A percentile compares a stretch with the other conserved stretches of the same genome.
Conservation (phyloP, 2,113 vertebrate genomes). For the Willisornis vidua region DNA sequence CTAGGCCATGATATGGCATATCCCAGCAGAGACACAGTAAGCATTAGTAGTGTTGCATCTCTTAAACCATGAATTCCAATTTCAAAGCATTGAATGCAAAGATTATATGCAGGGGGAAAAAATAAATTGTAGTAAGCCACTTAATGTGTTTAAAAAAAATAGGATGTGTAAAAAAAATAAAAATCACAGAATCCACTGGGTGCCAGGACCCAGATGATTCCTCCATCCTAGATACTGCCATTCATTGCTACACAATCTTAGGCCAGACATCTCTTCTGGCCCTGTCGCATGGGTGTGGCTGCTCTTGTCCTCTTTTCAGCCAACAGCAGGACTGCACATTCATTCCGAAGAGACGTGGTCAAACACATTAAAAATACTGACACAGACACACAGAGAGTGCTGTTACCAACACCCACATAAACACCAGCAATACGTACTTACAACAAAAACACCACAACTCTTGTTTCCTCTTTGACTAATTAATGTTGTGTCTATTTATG, state of each 20-base stretch:
- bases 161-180: background rate
- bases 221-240: background rate
- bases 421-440: background rate
- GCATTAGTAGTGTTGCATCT: background rate
- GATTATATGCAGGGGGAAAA: background rate
- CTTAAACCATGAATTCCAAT: background rate
- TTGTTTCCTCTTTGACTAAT: background rate
- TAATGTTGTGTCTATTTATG: background rate
- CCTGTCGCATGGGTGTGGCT: background rate
- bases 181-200: background rate
- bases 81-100: background rate
- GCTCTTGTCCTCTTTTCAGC: background rate
- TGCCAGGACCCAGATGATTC: background rate
- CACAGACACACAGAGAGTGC: background rate
- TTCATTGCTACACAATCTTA: background rate
- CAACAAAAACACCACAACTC: background rate
- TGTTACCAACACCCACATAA: background rate
- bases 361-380: background rate
- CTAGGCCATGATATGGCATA: background rate
- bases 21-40: background rate
- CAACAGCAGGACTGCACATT: background rate
- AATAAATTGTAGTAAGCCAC: accelerated
- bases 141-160: background rate
- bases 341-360: background rate
- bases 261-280: background rate